A percentile compares a stretch with the other conserved stretches of the same genome.
Evolutionary conservation across 2,797 vertebrate genomes (phyloP).

Genomic region (Sebastiscus albofasciatus): DNA sequence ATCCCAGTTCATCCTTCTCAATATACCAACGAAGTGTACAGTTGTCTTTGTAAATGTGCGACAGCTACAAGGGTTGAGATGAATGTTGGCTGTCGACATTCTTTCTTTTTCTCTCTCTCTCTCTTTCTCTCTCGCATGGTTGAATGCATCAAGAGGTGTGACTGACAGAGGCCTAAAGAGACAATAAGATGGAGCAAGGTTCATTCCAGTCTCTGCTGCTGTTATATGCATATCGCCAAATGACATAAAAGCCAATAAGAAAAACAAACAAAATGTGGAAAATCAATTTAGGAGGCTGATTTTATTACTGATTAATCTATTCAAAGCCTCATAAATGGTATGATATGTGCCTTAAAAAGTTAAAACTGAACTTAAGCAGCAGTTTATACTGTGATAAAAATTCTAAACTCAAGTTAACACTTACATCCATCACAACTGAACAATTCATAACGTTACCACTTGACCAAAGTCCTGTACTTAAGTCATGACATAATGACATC

Average conservation of each 20-base stretch:
- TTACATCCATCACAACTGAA: background rate
- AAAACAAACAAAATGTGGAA: background rate
- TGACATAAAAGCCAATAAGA: background rate
- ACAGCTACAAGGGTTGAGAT: background rate
- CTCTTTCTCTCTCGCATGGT: background rate
- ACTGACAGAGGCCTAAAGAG: background rate
- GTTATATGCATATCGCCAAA: background rate
- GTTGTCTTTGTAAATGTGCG: background rate
- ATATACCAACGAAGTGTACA: background rate
- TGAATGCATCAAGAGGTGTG: background rate
- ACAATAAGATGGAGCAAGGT: background rate
- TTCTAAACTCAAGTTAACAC: background rate
- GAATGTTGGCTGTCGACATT: conserved; percentile 26
- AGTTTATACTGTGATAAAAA: background rate
- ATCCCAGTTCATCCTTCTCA: background rate
- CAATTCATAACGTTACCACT: too few species aligned
- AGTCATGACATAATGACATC: too few species aligned
- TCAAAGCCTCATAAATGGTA: background rate
- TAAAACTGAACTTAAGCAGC: background rate
- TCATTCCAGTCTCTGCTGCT: background rate
- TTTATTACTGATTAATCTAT: background rate
- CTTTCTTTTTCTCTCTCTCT: background rate
- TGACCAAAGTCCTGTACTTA: too few species aligned
- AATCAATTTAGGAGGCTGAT: background rate
- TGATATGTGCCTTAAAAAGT: background rate